These are phyloP conservation scores for Tragelaphus imberbis DNA, from an alignment of 2,113 vertebrate species.

Conservation along the genomic window DNA sequence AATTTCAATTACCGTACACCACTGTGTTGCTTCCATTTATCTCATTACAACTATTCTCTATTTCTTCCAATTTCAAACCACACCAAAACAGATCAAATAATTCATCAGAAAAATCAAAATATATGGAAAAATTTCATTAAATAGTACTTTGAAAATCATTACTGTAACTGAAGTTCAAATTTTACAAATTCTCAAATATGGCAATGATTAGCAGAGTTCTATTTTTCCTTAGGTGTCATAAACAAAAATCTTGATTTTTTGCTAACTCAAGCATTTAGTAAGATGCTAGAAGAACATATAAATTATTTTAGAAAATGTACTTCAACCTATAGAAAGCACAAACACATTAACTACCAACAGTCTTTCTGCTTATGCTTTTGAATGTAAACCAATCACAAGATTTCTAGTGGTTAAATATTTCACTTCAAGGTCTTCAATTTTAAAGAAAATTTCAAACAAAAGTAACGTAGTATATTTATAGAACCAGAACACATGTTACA, in stretches of 20 bases:
- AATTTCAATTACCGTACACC: neutral
- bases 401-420: neutral
- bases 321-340: neutral
- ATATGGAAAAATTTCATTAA: neutral
- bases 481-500: neutral
- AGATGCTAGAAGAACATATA: neutral
- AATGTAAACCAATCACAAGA: neutral
- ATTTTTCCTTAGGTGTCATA: neutral
- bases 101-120: neutral
- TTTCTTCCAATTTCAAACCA: neutral
- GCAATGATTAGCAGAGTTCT: neutral
- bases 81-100: neutral
- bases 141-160: neutral
- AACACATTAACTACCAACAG: neutral
- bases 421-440: neutral
- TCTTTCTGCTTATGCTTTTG: neutral
- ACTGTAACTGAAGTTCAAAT: neutral
- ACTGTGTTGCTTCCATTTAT: neutral
- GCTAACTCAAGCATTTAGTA: neutral
- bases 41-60: neutral
- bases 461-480: neutral
- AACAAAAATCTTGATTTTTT: neutral
- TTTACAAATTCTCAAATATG: neutral
- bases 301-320: neutral
- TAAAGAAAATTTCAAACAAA: constrained; percentile 4